Evolutionary conservation across 2,888 invertebrate genomes (phyloP).

Genomic region (Rotaria macrura): DNA sequence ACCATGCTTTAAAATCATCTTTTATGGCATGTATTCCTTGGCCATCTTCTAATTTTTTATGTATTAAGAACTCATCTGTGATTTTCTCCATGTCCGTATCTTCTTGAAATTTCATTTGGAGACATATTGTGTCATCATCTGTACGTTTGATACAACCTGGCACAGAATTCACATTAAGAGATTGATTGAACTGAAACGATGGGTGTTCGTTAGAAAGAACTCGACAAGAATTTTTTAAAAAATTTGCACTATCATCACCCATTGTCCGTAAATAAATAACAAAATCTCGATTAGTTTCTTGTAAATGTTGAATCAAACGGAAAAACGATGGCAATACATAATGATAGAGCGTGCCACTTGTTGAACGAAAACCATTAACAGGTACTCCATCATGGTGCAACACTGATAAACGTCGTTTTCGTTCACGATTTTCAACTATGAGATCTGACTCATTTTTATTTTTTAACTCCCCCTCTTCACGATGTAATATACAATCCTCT

Average conservation of each 20-base stretch:
- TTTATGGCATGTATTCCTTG: slow-evolving; percentile 43
- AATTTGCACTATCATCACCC: slow-evolving; percentile 45
- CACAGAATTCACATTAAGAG: slow-evolving; percentile 38
- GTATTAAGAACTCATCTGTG: slow-evolving; percentile 39
- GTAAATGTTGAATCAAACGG: slow-evolving; percentile 40
- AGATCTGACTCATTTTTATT: background rate
- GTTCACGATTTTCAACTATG: background rate
- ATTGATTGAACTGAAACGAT: slow-evolving; percentile 38
- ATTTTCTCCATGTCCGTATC: background rate
- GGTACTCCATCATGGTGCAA: background rate
- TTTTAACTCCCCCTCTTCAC: slow-evolving; percentile 35
- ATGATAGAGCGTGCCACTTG: slow-evolving; percentile 39
- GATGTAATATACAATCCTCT: slow-evolving; percentile 38
- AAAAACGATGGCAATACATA: slow-evolving; percentile 47
- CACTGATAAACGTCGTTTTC: background rate
- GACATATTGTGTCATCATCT: background rate
- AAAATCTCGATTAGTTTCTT: slow-evolving; percentile 40
- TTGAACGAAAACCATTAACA: slow-evolving; percentile 4
- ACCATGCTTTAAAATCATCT: slow-evolving; percentile 47
- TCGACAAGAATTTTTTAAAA: slow-evolving; percentile 39
- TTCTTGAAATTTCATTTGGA: slow-evolving; percentile 19
- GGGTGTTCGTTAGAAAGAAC: slow-evolving; percentile 43
- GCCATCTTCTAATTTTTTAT: slow-evolving; percentile 39
- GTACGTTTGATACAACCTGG: slow-evolving; percentile 39
- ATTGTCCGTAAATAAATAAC: slow-evolving; percentile 45